Conservation (phyloP, 2,888 invertebrate species). For the Acleris laterana region DNA sequence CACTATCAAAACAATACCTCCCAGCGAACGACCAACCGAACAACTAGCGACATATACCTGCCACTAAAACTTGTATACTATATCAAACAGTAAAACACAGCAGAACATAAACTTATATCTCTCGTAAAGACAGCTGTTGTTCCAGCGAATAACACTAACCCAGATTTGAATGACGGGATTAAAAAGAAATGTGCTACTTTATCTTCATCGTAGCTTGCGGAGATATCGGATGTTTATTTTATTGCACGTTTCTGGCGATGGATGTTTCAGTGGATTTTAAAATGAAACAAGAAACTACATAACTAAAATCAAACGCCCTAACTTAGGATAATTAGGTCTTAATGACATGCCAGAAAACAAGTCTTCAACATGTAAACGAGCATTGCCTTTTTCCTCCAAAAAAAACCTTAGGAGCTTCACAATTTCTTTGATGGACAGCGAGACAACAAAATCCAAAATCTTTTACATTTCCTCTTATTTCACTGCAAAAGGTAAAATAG, state of each 20-base stretch:
- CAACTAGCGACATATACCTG: constrained; percentile 23
- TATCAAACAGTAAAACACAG: constrained; percentile 22
- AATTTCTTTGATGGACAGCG: too few species aligned
- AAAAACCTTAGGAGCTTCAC: too few species aligned
- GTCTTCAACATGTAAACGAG: too few species aligned
- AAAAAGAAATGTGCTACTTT: constrained; percentile 14
- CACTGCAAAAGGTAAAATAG: too few species aligned
- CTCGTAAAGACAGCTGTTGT: constrained; percentile 20
- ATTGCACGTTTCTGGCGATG: neutral
- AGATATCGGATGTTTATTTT: neutral
- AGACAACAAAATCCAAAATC: too few species aligned
- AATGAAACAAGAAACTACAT: too few species aligned
- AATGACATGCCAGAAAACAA: too few species aligned
- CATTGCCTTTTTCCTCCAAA: too few species aligned
- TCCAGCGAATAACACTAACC: constrained; percentile 2
- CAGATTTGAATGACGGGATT: constrained; percentile 17
- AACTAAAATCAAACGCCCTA: too few species aligned
- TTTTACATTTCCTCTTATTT: too few species aligned
- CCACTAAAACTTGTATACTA: constrained; percentile 23
- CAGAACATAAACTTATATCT: constrained; percentile 33
- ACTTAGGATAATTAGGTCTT: too few species aligned
- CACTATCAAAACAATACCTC: constrained; percentile 8
- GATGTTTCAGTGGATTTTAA: neutral
- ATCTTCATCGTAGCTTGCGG: neutral
- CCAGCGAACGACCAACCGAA: constrained; percentile 1